Evolutionary conservation across 2,797 vertebrate genomes (phyloP), one percentile per base, ranked within the genome.

Genomic region (Myotis myotis): DNA sequence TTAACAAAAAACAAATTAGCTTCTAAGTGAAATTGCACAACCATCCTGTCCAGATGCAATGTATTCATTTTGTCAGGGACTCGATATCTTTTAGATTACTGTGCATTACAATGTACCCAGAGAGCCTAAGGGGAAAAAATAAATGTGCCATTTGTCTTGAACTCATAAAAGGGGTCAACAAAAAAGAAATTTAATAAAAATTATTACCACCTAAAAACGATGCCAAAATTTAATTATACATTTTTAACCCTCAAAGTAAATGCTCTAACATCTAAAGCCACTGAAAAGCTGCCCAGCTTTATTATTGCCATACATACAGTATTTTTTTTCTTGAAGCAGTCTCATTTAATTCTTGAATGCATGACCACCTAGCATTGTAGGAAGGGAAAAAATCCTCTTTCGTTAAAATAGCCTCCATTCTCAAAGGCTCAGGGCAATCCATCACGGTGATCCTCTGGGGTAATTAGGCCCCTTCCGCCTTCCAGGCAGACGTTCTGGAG

Each of bases 181-280:
- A 76, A 96, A 96, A 96, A 87, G 79, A 57, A 96, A 95, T 95
- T 92, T 94, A 97, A 95, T 96, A 95, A 96, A 97, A 96, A 79
- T 87, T 81, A 92, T 96, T 96, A 88, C 95, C 72, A 96, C 92
- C 86, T 90, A 92, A 95, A 96, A 97, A 88, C 64, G 83, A 89
- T 79, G 94, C 92, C 96, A 96, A 96, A 89, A 96, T 93, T 96
- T 95, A 97, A 97, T 97, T 94, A 95, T 51, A 83, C 23, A 96
- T 93, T 93, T 95, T 85, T 84, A 96, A 57, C 55, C 80, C 86
- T 82, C 64, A 82, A 96, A 92, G 72, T 89, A 93, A 93, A 96
- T 60, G 41, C 44, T 70, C 62, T 87, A 91, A 78, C 83, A 93
- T 94, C 72, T 84, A 93, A 93, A 74, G 66, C 15, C 80, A 49